Base-by-base conservation (phyloP, 2,888 invertebrate species). In the Hydroisotoma schaefferi region DNA sequence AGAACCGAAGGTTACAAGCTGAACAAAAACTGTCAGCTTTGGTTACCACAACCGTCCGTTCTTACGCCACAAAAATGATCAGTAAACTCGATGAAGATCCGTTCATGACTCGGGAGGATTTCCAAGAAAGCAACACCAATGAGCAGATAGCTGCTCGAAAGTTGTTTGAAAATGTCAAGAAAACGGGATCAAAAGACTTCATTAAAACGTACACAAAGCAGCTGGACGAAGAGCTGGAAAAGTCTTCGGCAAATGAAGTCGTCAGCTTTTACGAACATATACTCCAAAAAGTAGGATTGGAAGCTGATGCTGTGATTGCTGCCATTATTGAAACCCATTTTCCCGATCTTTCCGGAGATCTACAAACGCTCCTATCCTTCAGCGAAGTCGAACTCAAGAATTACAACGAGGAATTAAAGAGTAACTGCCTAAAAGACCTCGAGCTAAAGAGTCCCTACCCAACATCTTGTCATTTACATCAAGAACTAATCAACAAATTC, bases 91-190 rank as follows among this genome's bases (percentile, higher is more conserved):
- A 15, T 2, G 25, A 47, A 5, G 6, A 59, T 22, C 5, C 22
- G 18, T 56, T 56, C 33, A 20, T 55, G 49, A 20, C 53, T 15
- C 47, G 46, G 6, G 52, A 62, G 5, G 57, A 55, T 1, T 44
- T 58, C n/a, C 10, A 10, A 8, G 26, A 43, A n/a, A n/a, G 23
- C 6, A 23, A 53, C 26, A 33, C 2, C 2, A 44, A 52, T 12
- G 25, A 20, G 2, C 22, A 46, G 22, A 38, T 22, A 44, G 37
- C 28, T 37, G 12, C 33, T 0, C 5, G 10, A 6, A 27, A 52
- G 4, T 8, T 2, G 5, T 48, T 56, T 12, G 46, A 43, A 22
- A 61, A 51, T 18, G 47, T 12, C 1, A 51, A 52, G 29, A 43
- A 46, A 28, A 15, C 29, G 8, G 38, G 57, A n/a, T 22, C 37